Percentiles rank a stretch among this genome's conserved stretches.
Conservation (phyloP, 1,140 invertebrate genomes). For the Trichonephila clavata region DNA sequence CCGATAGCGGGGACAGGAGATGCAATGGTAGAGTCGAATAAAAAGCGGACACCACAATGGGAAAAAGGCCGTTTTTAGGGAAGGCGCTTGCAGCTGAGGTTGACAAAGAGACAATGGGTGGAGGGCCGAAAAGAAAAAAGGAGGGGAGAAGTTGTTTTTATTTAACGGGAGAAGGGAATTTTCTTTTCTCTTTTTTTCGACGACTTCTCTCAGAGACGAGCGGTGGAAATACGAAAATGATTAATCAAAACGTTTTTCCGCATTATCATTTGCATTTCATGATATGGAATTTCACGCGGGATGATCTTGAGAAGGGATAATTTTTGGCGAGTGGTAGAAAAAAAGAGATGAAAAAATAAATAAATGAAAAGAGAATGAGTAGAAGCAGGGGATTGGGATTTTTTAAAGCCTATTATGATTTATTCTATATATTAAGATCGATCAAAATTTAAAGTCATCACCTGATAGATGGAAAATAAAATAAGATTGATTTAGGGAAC, state of each 20-base stretch:
- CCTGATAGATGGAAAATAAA: not conserved
- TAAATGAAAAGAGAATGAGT: not conserved
- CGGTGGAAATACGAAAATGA: conserved; percentile 24
- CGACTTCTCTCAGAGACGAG: not conserved
- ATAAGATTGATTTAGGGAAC: not conserved
- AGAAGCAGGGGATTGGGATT: not conserved
- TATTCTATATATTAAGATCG: not conserved
- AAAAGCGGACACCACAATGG: conserved; percentile 14
- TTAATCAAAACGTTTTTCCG: conserved; percentile 61
- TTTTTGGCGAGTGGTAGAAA: not conserved
- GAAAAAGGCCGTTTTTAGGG: conserved; percentile 33
- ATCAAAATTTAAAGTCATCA: conserved; percentile 16
- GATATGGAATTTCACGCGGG: conserved; percentile 44
- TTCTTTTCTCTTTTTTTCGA: not conserved
- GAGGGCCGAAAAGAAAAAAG: not conserved
- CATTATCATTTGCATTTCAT: conserved; percentile 64
- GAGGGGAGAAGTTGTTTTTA: not conserved
- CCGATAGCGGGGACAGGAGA: not conserved
- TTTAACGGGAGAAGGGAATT: not conserved
- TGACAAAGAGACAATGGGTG: conserved; percentile 62
- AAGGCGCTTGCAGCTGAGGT: conserved; percentile 32
- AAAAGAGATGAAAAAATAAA: not conserved
- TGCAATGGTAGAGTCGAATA: not conserved
- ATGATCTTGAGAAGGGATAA: conserved; percentile 36
- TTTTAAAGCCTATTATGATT: conserved; percentile 9